phyloP scores from a whole-genome alignment of 2,888 invertebrate species.

The Tetrapedia diversipes region DNA sequence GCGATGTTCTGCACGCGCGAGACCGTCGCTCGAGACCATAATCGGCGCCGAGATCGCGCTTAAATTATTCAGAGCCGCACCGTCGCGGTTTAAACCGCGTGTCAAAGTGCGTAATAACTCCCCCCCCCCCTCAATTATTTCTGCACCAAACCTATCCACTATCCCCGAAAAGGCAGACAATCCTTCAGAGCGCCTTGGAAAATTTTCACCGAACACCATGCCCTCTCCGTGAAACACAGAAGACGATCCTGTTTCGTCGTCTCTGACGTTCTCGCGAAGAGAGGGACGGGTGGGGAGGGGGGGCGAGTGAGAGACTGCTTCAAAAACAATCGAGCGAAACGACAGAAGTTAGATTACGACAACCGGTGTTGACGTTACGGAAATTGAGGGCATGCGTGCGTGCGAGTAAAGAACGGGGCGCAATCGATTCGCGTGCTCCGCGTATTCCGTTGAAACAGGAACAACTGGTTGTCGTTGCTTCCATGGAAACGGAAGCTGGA shows the following conservation, averaged over 20 bases:
- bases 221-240: too few species aligned
- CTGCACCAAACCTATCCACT: neutral
- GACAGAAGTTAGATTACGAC: slow-evolving; percentile 59
- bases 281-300: neutral
- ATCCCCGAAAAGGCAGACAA: too few species aligned
- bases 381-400: slow-evolving; percentile 60
- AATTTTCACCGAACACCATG: too few species aligned
- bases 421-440: slow-evolving; percentile 11
- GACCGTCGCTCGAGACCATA: slow-evolving; percentile 17
- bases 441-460: slow-evolving; percentile 4
- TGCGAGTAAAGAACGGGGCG: slow-evolving; percentile 14
- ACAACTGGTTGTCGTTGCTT: neutral
- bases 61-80: slow-evolving; percentile 38
- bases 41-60: slow-evolving; percentile 30
- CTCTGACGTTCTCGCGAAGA: neutral
- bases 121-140: neutral
- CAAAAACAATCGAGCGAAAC: slow-evolving; percentile 61
- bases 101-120: slow-evolving; percentile 27
- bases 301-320: slow-evolving; percentile 14
- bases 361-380: slow-evolving; percentile 59
- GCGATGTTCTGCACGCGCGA: slow-evolving; percentile 24
- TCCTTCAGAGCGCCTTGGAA: too few species aligned
- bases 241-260: slow-evolving; percentile 12
- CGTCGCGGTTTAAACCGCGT: slow-evolving; percentile 31
- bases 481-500: too few species aligned